These are phyloP conservation scores for Pteruthius melanotis DNA, from an alignment of 2,113 vertebrate genomes.

Conservation along the genomic window DNA sequence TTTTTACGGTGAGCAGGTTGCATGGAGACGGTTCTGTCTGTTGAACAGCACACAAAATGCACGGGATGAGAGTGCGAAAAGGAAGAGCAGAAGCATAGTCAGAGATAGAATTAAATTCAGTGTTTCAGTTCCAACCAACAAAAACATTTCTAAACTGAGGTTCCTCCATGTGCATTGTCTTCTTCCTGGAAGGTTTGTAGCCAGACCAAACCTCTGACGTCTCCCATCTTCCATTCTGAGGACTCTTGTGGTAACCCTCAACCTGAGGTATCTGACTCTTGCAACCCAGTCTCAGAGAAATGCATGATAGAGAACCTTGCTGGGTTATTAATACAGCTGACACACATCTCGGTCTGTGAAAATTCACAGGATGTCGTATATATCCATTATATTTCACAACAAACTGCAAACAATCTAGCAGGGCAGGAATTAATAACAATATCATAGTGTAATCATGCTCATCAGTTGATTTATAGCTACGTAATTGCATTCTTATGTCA, in stretches of 20 bases:
- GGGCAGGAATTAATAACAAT: background rate
- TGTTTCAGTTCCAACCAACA: background rate
- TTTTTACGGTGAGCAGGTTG: constrained; percentile 69
- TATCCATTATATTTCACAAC: constrained; percentile 10
- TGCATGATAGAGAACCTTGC: background rate
- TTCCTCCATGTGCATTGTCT: background rate
- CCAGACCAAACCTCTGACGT: background rate
- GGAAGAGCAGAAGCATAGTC: background rate
- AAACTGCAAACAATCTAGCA: background rate
- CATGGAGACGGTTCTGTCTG: constrained; percentile 65
- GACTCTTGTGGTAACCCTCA: background rate
- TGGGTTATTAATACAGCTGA: background rate
- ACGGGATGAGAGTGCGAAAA: background rate
- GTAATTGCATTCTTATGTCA: background rate
- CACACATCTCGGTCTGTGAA: background rate
- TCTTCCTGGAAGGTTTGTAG: background rate
- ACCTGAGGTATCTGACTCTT: background rate
- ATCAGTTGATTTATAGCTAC: background rate
- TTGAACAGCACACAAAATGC: background rate
- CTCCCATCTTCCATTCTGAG: background rate
- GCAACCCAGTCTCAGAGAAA: background rate
- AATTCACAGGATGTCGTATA: background rate
- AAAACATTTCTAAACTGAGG: background rate
- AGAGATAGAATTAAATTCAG: background rate
- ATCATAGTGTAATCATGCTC: background rate